Conservation (phyloP, 2,113 vertebrate species). For the Cyrtonyx montezumae region DNA sequence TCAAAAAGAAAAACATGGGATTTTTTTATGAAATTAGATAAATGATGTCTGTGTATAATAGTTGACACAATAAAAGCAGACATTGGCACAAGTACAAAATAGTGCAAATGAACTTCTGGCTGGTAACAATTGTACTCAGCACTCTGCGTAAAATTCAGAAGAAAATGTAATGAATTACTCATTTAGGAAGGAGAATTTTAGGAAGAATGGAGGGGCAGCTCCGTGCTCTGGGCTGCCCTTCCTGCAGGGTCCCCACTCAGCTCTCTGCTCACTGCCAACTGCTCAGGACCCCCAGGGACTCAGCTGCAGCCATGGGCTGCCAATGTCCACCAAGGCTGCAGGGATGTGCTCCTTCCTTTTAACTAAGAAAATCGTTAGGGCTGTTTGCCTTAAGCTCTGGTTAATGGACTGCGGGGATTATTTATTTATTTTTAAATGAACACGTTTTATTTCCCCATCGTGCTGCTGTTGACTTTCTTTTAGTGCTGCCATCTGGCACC, state of each 20-base stretch:
- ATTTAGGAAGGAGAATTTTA: background rate
- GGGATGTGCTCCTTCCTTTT: slow-evolving; percentile 17
- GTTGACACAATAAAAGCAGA: too few relatives aligned
- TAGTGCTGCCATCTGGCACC: slow-evolving; percentile 62
- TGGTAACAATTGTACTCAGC: background rate
- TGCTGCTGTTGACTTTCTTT: slow-evolving; percentile 53
- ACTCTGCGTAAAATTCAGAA: background rate
- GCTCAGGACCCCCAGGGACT: too few relatives aligned
- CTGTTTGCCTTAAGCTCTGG: slow-evolving; percentile 55
- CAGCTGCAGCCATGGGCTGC: background rate
- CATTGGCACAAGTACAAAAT: background rate
- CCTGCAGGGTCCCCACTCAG: background rate
- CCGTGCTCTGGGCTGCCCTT: background rate
- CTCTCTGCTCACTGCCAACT: too few relatives aligned
- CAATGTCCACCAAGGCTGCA: background rate
- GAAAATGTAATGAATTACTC: background rate
- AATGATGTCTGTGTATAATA: background rate
- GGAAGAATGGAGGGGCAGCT: background rate
- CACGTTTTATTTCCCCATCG: slow-evolving; percentile 63
- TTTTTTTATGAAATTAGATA: background rate
- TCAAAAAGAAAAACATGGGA: background rate
- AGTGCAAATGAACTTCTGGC: background rate
- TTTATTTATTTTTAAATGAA: slow-evolving; percentile 67
- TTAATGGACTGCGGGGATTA: slow-evolving; percentile 53
- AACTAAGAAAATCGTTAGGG: slow-evolving; percentile 56